phyloP scores from a whole-genome alignment of 2,888 invertebrate genomes.

The Tinea trinotella region DNA sequence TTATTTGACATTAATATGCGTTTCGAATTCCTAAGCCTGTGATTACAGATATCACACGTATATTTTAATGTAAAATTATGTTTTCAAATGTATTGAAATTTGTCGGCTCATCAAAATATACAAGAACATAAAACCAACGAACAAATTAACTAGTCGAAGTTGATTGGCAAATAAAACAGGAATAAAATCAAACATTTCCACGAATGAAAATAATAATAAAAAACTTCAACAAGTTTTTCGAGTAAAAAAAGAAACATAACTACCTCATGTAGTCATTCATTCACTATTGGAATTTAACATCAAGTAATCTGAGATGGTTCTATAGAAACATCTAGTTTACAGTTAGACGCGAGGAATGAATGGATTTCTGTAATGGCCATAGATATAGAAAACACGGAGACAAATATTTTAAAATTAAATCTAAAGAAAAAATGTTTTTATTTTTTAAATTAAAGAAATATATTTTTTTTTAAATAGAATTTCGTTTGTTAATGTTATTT shows the following conservation, averaged over 20 bases:
- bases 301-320: background rate
- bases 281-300: background rate
- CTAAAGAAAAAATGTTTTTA: no score
- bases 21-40: no score
- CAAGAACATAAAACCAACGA: background rate
- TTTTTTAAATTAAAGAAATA: no score
- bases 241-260: background rate
- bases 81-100: background rate
- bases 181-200: background rate
- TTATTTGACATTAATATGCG: no score
- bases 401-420: no score
- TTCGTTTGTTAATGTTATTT: no score
- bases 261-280: background rate
- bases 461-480: no score
- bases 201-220: background rate
- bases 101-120: background rate
- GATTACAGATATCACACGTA: background rate
- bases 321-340: background rate
- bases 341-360: background rate
- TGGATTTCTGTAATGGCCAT: no score
- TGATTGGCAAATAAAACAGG: constrained; percentile 1
- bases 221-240: background rate
- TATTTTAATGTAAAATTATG: background rate
- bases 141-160: constrained; percentile 19
- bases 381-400: no score